Evolutionary conservation across 2,888 invertebrate genomes (phyloP).

Genomic region (Dynastes hyllus): DNA sequence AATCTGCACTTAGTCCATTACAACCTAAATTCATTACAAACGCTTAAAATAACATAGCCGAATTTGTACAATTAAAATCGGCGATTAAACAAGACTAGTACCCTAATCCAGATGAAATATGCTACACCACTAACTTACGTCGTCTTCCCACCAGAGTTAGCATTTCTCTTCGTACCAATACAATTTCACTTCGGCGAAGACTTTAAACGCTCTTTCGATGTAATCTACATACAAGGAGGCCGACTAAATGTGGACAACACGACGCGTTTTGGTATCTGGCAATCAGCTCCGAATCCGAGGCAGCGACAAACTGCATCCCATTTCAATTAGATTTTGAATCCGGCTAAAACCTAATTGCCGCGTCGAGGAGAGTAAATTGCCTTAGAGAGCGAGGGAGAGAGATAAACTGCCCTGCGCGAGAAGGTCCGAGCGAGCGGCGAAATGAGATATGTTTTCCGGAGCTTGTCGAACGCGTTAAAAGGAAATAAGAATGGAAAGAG

Average conservation of each 20-base stretch:
- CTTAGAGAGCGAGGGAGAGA: background rate
- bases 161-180: background rate
- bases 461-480: background rate
- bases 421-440: background rate
- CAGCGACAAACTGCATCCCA: constrained; percentile 44
- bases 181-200: constrained; percentile 2
- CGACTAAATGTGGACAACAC: constrained; percentile 6
- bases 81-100: constrained; percentile 15
- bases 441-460: constrained; percentile 32
- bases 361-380: constrained; percentile 9
- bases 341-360: constrained; percentile 42
- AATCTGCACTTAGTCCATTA: too few relatives aligned
- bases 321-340: constrained; percentile 46
- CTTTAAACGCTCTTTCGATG: background rate
- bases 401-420: background rate
- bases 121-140: background rate
- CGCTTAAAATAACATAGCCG: too few relatives aligned
- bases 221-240: constrained; percentile 7
- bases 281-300: constrained; percentile 41
- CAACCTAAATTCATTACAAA: too few relatives aligned
- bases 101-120: constrained; percentile 33
- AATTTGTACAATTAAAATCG: constrained; percentile 42
- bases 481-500: background rate
- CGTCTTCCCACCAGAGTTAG: background rate
- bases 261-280: constrained; percentile 2